Percentiles rank a stretch among this genome's conserved stretches.
Evolutionary conservation across 2,888 invertebrate genomes (phyloP).

Genomic region (Laspeyria flexula): DNA sequence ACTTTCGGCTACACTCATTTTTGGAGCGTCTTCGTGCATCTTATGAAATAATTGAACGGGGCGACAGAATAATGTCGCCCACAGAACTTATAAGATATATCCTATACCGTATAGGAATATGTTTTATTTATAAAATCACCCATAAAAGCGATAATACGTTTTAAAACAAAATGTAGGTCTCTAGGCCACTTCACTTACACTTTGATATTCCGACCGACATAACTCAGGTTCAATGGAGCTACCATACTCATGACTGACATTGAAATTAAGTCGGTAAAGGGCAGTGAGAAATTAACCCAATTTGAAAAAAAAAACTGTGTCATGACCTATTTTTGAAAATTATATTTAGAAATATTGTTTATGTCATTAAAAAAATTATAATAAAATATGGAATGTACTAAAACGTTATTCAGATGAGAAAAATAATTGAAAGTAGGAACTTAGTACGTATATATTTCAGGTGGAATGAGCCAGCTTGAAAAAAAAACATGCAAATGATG

Average conservation of each 20-base stretch:
- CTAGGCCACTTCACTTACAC: constrained; percentile 95
- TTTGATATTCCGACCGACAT: constrained; percentile 92
- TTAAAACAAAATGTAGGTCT: constrained; percentile 92
- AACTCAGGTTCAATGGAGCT: constrained; percentile 89
- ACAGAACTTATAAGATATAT: constrained; percentile 65
- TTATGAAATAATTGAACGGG: constrained; percentile 77
- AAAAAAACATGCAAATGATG: constrained; percentile 70
- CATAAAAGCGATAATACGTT: constrained; percentile 64
- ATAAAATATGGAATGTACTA: neutral
- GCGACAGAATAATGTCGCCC: constrained; percentile 65
- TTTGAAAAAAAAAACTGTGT: constrained; percentile 72
- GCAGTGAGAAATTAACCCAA: constrained; percentile 82
- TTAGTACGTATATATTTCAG: constrained; percentile 50
- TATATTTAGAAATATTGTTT: constrained; percentile 12
- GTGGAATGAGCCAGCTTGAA: constrained; percentile 46
- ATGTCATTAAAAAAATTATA: constrained; percentile 12
- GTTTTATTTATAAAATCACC: constrained; percentile 87
- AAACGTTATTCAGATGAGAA: constrained; percentile 19
- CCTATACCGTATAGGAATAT: constrained; percentile 73
- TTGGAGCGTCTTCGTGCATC: constrained; percentile 90
- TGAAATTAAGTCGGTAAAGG: constrained; percentile 86
- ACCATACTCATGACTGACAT: constrained; percentile 88
- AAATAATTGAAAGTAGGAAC: constrained; percentile 48
- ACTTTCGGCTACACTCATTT: constrained; percentile 89
- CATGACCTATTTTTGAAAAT: constrained; percentile 69